These are phyloP conservation scores for Cottoperca gobio DNA, from an alignment of 2,797 vertebrate genomes.

Conservation along the genomic window DNA sequence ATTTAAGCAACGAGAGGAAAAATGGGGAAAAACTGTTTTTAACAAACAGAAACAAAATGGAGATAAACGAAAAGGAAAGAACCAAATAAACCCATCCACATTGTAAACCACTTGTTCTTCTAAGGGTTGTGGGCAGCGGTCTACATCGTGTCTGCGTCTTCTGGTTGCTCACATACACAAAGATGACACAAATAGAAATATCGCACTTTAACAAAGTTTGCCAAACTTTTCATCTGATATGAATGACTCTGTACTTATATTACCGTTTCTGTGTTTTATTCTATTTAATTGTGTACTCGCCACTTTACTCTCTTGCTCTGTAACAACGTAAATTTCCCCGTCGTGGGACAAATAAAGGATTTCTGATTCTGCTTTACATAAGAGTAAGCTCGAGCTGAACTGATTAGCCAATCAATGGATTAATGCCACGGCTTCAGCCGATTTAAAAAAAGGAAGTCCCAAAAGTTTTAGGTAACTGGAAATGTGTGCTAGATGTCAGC, in stretches of 20 bases:
- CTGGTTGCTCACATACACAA: neutral
- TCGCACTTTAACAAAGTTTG: neutral
- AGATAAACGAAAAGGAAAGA: constrained; percentile 13
- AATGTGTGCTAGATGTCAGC: no score
- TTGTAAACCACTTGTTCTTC: neutral
- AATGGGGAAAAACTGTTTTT: neutral
- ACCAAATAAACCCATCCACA: neutral
- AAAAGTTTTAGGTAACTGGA: neutral
- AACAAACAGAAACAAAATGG: constrained; percentile 16
- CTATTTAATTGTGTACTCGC: no score
- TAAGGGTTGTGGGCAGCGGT: neutral
- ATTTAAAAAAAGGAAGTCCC: neutral
- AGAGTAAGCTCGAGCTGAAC: neutral
- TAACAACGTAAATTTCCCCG: no score
- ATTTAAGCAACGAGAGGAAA: constrained; percentile 1
- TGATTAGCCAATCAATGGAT: neutral
- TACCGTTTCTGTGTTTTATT: no score
- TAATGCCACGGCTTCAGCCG: neutral
- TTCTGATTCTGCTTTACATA: neutral
- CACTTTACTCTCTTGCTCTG: no score
- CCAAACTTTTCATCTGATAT: neutral
- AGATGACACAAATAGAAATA: neutral
- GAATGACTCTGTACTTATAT: no score
- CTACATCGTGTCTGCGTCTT: neutral
- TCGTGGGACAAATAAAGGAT: no score